phyloP scores from a whole-genome alignment of 1,140 invertebrate genomes.

The Caenorhabditis briggsae region DNA sequence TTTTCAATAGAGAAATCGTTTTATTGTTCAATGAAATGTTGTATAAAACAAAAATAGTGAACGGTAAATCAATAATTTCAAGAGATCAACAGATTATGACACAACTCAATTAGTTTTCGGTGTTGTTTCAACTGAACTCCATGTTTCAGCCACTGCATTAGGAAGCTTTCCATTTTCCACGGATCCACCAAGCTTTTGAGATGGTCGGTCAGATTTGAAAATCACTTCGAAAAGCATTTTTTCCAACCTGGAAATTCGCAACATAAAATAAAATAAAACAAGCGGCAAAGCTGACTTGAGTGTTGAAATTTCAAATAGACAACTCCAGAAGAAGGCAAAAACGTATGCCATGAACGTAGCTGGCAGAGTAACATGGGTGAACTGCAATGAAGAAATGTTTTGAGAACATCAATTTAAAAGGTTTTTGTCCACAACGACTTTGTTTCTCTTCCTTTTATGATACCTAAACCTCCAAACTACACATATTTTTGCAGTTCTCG shows the following conservation, averaged over 20 bases:
- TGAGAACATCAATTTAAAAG: no score
- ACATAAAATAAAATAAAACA: not conserved
- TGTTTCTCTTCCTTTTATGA: no score
- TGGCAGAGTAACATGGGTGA: constrained; percentile 10
- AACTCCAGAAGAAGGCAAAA: constrained; percentile 59
- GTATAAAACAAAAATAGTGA: no score
- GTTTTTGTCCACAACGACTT: no score
- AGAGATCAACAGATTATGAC: no score
- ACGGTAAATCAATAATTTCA: no score
- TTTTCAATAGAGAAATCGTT: no score
- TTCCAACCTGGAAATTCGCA: not conserved
- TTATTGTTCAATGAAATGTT: no score
- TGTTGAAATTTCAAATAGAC: constrained; percentile 51
- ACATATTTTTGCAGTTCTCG: no score
- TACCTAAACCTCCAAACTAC: no score
- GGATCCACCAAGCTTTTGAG: not conserved
- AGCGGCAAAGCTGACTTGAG: not conserved
- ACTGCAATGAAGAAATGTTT: no score
- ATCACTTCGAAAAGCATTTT: not conserved
- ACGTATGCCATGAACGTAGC: constrained; percentile 48
- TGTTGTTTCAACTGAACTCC: not conserved
- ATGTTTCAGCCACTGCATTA: no score
- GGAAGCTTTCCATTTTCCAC: not conserved
- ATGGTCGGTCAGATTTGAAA: not conserved
- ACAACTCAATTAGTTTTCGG: not conserved